Evolutionary conservation across 2,797 vertebrate genomes (phyloP), one percentile per base, ranked within the genome.

Genomic region (Enteromius fasciolatus): DNA sequence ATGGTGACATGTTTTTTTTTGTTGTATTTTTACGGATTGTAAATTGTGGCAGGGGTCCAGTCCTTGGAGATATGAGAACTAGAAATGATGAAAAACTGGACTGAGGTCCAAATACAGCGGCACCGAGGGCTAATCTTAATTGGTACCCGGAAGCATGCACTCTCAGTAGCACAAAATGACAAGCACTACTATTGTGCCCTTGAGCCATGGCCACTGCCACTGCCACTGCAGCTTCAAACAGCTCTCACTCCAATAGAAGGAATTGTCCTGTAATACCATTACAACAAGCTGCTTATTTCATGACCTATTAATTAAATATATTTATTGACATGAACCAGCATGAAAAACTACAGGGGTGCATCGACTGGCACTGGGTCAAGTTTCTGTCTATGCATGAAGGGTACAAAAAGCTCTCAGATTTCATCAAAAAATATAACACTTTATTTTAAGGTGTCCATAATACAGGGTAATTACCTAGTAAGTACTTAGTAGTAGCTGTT

Each of bases 91-190:
- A 83, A 69, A 82, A 83, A 76, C 48, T 57, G 61, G 23, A 76
- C 31, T 44, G 63, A 44, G 48, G 14, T 41, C 70, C 28, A 31
- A 67, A 79, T 12, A 36, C 54, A 83, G 57, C 25, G 3, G 59
- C 15, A 61, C 77, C 46, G 25, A 57, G 15, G 54, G 82, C 66
- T 74, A 76, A 76, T 78, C 61, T 77, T 77, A 73, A 77, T 77
- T 83, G 61, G 61, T 48, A 57, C n/a, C 84, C 66, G 50, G 64
- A 76, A 64, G 67, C 72, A 54, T 82, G 61, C n/a, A 67, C 46
- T 69, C 46, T 86, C 57, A 77, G 57, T 68, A 75, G 77, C 67
- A 73, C 20, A 48, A 77, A 80, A 63, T 39, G 81, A 86, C 63
- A 76, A 76, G 48, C 72, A 61, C 77, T 57, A 80, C 39, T 59